phyloP scores from a whole-genome alignment of 2,113 vertebrate species.

The Hippolais icterina region DNA sequence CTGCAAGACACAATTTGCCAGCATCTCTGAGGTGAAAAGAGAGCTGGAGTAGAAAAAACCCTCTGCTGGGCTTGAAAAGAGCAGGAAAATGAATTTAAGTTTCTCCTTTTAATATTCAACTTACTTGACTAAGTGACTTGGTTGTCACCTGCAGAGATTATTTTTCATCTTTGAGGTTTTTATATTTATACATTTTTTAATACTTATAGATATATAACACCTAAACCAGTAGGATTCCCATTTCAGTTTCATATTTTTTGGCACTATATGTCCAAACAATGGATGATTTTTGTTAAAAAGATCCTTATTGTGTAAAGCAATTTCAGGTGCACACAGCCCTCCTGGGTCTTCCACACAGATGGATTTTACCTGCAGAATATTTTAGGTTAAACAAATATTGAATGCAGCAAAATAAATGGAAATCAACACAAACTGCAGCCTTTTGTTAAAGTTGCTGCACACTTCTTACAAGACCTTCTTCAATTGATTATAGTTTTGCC shows the following conservation, averaged over 20 bases:
- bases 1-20: not conserved
- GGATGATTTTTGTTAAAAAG: not conserved
- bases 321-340: not conserved
- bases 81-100: not conserved
- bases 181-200: not conserved
- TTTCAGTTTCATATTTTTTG: not conserved
- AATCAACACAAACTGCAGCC: not conserved
- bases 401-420: not conserved
- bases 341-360: not conserved
- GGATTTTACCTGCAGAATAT: not conserved
- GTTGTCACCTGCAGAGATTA: not conserved
- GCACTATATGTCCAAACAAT: not conserved
- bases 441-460: not conserved
- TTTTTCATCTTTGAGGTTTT: not conserved
- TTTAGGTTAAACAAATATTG: not conserved
- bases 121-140: not conserved
- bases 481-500: not conserved
- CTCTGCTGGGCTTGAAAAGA: not conserved
- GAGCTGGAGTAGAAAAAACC: not conserved
- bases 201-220: not conserved
- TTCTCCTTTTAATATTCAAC: not conserved
- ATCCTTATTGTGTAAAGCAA: not conserved
- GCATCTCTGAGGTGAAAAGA: not conserved
- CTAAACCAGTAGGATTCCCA: not conserved
- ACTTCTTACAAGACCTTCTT: not conserved